Evolutionary conservation across 2,113 vertebrate species (phyloP).

Genomic region (Microtus montanus): DNA sequence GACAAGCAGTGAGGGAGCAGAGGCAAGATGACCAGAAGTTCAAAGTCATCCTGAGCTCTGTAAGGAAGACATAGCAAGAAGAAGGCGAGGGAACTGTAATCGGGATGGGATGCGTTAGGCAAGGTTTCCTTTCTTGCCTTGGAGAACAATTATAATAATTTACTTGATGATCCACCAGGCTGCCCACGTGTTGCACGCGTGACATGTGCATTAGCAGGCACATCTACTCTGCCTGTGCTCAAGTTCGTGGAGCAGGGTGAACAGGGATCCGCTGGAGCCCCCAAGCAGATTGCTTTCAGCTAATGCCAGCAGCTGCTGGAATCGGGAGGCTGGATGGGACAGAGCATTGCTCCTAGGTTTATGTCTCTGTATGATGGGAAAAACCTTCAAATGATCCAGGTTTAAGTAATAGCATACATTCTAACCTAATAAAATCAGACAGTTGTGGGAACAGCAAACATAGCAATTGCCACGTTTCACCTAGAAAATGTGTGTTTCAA

Average conservation of each 20-base stretch:
- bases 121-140: conserved; percentile 1
- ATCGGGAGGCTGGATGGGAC: conserved; percentile 35
- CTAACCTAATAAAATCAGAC: conserved; percentile 53
- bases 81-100: neutral
- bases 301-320: conserved; percentile 55
- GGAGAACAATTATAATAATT: neutral
- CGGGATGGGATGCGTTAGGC: neutral
- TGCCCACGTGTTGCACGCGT: neutral
- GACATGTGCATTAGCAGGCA: neutral
- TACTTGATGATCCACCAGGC: neutral
- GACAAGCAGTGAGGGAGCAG: neutral
- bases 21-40: neutral
- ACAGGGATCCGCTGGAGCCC: neutral
- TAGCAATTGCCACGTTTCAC: conserved; percentile 41
- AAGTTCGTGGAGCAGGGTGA: conserved; percentile 4
- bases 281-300: conserved; percentile 1
- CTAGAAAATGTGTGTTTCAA: conserved; percentile 49
- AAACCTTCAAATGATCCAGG: conserved; percentile 48
- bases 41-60: neutral
- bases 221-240: neutral
- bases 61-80: neutral
- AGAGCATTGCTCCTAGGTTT: conserved; percentile 7
- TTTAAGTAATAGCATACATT: conserved; percentile 48
- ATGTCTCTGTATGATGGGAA: conserved; percentile 46
- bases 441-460: neutral